These are phyloP conservation scores for Tichodroma muraria DNA, from an alignment of 2,113 vertebrate species.

Conservation along the genomic window DNA sequence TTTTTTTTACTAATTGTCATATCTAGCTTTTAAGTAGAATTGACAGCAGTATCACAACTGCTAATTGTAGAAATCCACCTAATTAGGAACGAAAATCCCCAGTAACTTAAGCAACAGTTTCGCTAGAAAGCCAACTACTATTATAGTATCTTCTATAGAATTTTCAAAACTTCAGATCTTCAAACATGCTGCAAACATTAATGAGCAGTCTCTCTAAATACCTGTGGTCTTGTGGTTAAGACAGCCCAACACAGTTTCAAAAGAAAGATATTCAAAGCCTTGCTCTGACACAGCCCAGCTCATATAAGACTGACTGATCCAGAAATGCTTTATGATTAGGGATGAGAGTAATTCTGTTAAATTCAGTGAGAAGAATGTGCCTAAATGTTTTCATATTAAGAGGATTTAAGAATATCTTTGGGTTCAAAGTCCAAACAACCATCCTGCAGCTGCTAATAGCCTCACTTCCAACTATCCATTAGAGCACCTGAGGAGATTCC, in stretches of 20 bases:
- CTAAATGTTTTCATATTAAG: background rate
- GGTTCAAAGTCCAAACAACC: background rate
- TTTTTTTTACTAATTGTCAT: background rate
- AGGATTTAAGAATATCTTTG: background rate
- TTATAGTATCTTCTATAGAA: background rate
- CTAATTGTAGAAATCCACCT: background rate
- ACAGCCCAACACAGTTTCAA: background rate
- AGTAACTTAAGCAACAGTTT: background rate
- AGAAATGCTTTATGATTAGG: background rate
- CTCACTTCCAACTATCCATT: background rate
- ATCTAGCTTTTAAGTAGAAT: background rate
- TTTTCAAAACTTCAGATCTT: background rate
- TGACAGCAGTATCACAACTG: background rate
- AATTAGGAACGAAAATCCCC: background rate
- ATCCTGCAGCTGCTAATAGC: background rate
- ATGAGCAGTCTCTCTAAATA: constrained; percentile 34
- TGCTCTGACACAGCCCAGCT: background rate
- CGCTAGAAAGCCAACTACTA: background rate
- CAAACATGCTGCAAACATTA: background rate
- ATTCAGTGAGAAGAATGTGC: background rate
- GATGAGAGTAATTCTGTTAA: background rate
- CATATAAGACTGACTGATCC: background rate
- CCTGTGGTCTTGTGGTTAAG: constrained; percentile 46
- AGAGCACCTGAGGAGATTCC: background rate
- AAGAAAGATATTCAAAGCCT: constrained; percentile 16